These are phyloP conservation scores for Cebus imitator DNA, from an alignment of 2,113 vertebrate species.

Conservation along the genomic window DNA sequence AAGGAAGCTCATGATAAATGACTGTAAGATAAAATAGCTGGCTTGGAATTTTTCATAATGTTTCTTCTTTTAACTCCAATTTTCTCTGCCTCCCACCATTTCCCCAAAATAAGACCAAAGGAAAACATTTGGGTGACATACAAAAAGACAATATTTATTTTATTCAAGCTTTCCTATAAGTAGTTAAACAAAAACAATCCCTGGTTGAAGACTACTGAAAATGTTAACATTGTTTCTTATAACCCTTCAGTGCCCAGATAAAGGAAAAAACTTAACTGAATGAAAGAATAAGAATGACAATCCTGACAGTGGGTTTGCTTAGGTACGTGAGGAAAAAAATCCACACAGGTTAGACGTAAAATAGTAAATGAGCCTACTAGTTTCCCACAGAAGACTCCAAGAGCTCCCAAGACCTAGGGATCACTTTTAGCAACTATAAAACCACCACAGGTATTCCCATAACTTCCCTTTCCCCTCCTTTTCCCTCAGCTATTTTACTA, in stretches of 20 bases:
- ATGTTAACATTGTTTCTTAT: slow-evolving; percentile 41
- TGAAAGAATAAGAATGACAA: slow-evolving; percentile 28
- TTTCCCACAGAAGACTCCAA: background rate
- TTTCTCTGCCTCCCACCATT: background rate
- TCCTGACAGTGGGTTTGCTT: slow-evolving; percentile 38
- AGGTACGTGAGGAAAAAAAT: background rate
- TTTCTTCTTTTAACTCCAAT: slow-evolving; percentile 44
- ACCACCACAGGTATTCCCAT: background rate
- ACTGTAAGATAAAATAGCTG: background rate
- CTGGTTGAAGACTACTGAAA: slow-evolving; percentile 46
- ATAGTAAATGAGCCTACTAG: background rate
- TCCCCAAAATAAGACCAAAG: slow-evolving; percentile 53
- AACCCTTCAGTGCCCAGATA: slow-evolving; percentile 49
- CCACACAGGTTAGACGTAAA: slow-evolving; percentile 8
- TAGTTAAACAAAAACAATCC: slow-evolving; percentile 60
- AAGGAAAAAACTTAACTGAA: slow-evolving; percentile 36
- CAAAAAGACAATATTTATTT: slow-evolving; percentile 74
- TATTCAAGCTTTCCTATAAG: slow-evolving; percentile 54
- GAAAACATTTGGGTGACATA: slow-evolving; percentile 49
- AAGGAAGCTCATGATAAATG: background rate
- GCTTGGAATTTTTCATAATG: background rate
- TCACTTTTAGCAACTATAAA: background rate
- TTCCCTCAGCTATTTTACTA: background rate
- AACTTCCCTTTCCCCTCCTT: background rate
- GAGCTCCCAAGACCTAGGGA: background rate